Evolutionary conservation across 2,888 invertebrate genomes (phyloP).

Genomic region (Charanyca ferruginea): DNA sequence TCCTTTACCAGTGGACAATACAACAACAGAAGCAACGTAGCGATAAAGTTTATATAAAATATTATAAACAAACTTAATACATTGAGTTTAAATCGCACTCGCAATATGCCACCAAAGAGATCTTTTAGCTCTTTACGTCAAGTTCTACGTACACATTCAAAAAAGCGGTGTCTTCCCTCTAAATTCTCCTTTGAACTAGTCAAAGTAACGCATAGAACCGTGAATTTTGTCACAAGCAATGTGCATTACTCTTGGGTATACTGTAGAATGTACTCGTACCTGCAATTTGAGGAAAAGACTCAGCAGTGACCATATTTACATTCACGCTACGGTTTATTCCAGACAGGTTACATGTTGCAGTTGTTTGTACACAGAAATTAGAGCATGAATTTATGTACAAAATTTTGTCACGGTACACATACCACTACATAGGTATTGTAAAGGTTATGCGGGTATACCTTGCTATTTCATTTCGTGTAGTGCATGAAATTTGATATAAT

Average conservation of each 20-base stretch:
- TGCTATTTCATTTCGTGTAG: slow-evolving; percentile 18
- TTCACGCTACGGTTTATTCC: slow-evolving; percentile 3
- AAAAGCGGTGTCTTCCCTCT: not conserved
- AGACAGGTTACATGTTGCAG: not conserved
- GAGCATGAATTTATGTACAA: slow-evolving; percentile 14
- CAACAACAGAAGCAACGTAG: not conserved
- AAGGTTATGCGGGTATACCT: not conserved
- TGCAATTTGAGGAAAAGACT: slow-evolving; percentile 1
- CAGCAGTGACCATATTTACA: not conserved
- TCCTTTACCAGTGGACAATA: not conserved
- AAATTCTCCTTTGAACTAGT: slow-evolving; percentile 20
- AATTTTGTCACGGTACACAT: slow-evolving; percentile 4
- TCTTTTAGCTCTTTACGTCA: not conserved
- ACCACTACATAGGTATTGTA: not conserved
- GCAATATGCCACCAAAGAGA: not conserved
- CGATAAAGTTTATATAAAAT: too few relatives aligned
- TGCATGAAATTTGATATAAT: too few relatives aligned
- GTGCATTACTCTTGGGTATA: slow-evolving; percentile 13
- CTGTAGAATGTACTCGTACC: not conserved
- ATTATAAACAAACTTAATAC: not conserved
- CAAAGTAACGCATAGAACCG: not conserved
- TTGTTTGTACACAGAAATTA: slow-evolving; percentile 3
- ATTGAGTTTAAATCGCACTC: slow-evolving; percentile 4
- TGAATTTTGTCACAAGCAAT: slow-evolving; percentile 18
- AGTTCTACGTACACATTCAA: slow-evolving; percentile 13